Evolutionary conservation across 1,140 invertebrate genomes (phyloP).

Genomic region (Drosophila baimaii): DNA sequence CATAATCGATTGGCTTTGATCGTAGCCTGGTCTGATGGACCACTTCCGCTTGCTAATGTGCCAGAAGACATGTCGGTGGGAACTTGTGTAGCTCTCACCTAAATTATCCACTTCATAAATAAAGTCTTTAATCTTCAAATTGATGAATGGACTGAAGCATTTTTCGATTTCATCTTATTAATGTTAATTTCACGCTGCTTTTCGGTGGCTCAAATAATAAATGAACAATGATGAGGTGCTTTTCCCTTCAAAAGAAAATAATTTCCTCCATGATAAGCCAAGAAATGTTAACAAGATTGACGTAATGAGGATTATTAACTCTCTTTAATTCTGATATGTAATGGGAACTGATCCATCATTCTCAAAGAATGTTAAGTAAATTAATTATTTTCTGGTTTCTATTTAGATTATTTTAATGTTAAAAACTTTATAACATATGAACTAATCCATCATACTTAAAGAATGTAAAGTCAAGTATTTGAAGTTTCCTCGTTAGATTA

Average conservation of each 20-base stretch:
- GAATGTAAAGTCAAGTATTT: background rate
- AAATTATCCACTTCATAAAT: constrained; percentile 15
- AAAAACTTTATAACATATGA: background rate
- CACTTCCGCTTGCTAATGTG: constrained; percentile 38
- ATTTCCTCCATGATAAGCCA: constrained; percentile 9
- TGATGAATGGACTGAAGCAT: constrained; percentile 5
- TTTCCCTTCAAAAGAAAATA: constrained; percentile 7
- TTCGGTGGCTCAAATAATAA: constrained; percentile 7
- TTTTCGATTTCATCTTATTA: constrained; percentile 20
- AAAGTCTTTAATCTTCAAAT: constrained; percentile 7
- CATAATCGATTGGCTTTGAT: constrained; percentile 37
- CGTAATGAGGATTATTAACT: background rate
- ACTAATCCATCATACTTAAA: background rate
- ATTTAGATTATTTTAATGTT: background rate
- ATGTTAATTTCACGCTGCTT: constrained; percentile 43
- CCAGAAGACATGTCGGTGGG: background rate
- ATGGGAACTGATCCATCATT: background rate
- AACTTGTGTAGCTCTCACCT: background rate
- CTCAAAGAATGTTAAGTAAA: background rate
- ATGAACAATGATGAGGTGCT: constrained; percentile 32
- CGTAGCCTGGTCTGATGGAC: constrained; percentile 21
- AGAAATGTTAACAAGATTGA: constrained; percentile 1
- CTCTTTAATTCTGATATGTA: background rate
- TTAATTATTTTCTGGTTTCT: background rate
- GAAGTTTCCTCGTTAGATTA: background rate